These are phyloP conservation scores for Cosmia pyralina DNA, from an alignment of 2,888 invertebrate genomes.

Conservation along the genomic window DNA sequence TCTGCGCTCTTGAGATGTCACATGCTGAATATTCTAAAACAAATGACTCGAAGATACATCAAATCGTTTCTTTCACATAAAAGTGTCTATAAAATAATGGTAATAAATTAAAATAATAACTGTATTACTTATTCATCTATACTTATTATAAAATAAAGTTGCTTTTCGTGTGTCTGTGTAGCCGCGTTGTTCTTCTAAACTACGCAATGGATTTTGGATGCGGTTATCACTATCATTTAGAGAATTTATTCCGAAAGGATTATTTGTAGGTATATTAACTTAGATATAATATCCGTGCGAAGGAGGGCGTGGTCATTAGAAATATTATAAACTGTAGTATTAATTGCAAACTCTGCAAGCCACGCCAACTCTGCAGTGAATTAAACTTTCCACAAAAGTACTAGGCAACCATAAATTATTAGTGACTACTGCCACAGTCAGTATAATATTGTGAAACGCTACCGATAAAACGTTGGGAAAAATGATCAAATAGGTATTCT, in stretches of 20 bases:
- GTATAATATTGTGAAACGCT: conserved; percentile 10
- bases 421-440: not conserved
- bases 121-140: too few relatives aligned
- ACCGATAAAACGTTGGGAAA: conserved; percentile 37
- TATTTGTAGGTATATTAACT: too few relatives aligned
- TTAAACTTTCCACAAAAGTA: conserved; percentile 23
- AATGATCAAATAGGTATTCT: conserved; percentile 16
- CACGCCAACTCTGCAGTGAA: too few relatives aligned
- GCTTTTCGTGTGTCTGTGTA: too few relatives aligned
- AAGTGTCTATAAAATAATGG: not conserved
- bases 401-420: conserved; percentile 24
- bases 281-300: too few relatives aligned
- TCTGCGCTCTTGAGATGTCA: not conserved
- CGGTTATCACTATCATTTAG: too few relatives aligned
- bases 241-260: too few relatives aligned
- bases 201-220: too few relatives aligned
- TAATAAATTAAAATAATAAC: too few relatives aligned
- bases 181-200: too few relatives aligned
- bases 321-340: not conserved
- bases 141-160: too few relatives aligned
- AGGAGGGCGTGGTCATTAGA: too few relatives aligned
- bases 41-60: not conserved
- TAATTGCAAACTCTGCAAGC: not conserved
- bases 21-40: not conserved
- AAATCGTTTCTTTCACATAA: conserved; percentile 4